Evolutionary conservation across 2,888 invertebrate genomes (phyloP).

Genomic region (Eupithecia centaureata): DNA sequence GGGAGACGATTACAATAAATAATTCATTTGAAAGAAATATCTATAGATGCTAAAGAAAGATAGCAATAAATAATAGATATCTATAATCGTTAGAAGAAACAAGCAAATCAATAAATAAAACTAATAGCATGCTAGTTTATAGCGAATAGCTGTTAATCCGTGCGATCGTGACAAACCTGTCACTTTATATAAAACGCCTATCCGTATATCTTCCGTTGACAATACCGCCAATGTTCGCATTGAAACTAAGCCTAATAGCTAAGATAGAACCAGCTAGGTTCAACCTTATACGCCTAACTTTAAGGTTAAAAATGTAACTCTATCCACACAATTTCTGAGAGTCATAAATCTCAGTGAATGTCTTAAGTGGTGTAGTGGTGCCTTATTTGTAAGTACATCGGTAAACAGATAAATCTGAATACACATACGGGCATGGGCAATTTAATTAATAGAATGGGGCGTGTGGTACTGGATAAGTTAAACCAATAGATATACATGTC

Average conservation of each 20-base stretch:
- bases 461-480: constrained; percentile 17
- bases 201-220: constrained; percentile 75
- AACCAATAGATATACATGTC: constrained; percentile 1
- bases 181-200: constrained; percentile 64
- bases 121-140: constrained; percentile 33
- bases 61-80: too few relatives aligned
- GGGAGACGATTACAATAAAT: too few relatives aligned
- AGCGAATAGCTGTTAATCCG: constrained; percentile 49
- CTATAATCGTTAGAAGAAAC: background rate
- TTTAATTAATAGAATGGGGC: constrained; percentile 46
- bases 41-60: background rate
- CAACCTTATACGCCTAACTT: constrained; percentile 48
- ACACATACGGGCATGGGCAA: constrained; percentile 42
- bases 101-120: constrained; percentile 32
- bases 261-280: constrained; percentile 42
- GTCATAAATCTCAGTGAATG: constrained; percentile 61
- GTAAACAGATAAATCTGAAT: constrained; percentile 51
- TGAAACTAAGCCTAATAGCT: constrained; percentile 59
- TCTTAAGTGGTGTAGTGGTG: constrained; percentile 59
- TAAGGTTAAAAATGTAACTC: constrained; percentile 42
- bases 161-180: constrained; percentile 66
- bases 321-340: constrained; percentile 47
- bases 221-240: constrained; percentile 56
- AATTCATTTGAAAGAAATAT: too few relatives aligned
- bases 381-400: constrained; percentile 56